phyloP scores from a whole-genome alignment of 2,113 vertebrate species.

The Oreochromis aureus region DNA sequence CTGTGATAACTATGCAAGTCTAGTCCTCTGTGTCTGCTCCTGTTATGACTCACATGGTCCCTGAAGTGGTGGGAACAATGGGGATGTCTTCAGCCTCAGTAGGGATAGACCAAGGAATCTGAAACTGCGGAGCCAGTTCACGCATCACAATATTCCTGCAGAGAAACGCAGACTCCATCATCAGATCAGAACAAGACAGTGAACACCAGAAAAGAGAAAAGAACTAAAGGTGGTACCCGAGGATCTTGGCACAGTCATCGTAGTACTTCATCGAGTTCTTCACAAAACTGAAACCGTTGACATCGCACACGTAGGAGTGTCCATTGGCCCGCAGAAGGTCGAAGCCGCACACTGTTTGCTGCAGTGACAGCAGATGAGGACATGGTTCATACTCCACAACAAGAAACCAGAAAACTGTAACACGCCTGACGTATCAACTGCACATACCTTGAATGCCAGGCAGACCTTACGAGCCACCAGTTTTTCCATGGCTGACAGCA shows the following conservation, averaged over 20 bases:
- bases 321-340: constrained; percentile 94
- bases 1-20: not conserved
- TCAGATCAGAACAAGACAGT: not conserved
- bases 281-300: constrained; percentile 98
- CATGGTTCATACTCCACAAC: not conserved
- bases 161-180: not conserved
- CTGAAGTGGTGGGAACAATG: constrained; percentile 98
- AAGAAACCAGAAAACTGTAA: not conserved
- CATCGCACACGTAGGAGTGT: constrained; percentile 95
- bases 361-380: not conserved
- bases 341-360: constrained; percentile 98
- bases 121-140: constrained; percentile 95
- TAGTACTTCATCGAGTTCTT: constrained; percentile 99
- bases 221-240: constrained; percentile 75
- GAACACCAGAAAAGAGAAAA: not conserved
- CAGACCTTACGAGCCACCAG: constrained; percentile 96
- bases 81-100: constrained; percentile 98
- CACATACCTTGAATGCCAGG: constrained; percentile 89
- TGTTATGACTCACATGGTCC: constrained; percentile 88
- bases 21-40: not conserved
- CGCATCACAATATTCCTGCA: constrained; percentile 94
- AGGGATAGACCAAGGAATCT: constrained; percentile 98
- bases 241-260: constrained; percentile 97
- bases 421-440: not conserved
- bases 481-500: constrained; percentile 98